Percentiles rank a stretch among this genome's conserved stretches.
Evolutionary conservation across 2,797 vertebrate genomes (phyloP).

Genomic region (Streptopelia turtur): DNA sequence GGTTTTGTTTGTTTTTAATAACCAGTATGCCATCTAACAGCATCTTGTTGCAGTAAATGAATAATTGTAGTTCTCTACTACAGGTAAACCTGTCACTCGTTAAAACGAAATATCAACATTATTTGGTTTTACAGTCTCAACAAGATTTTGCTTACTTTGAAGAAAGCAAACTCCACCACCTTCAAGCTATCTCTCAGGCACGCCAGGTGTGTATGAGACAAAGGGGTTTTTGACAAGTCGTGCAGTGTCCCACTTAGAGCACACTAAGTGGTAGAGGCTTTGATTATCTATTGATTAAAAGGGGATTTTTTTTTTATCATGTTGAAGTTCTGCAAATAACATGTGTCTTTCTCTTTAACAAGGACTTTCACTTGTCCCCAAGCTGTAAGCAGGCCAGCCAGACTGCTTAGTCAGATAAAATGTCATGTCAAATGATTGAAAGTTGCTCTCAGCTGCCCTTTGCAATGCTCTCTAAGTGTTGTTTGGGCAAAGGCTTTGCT

Average conservation of each 20-base stretch:
- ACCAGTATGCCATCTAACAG: background rate
- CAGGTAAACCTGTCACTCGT: background rate
- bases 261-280: background rate
- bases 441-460: background rate
- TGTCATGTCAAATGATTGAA: background rate
- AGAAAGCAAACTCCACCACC: background rate
- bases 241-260: background rate
- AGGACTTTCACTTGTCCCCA: background rate
- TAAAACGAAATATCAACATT: background rate
- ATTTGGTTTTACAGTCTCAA: background rate
- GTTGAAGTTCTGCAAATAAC: background rate
- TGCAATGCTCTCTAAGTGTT: background rate
- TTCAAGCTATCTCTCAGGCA: background rate
- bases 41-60: background rate
- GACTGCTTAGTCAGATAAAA: background rate
- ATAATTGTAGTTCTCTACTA: background rate
- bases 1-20: background rate
- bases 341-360: background rate
- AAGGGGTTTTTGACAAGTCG: background rate
- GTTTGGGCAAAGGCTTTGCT: background rate
- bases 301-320: background rate
- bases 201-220: background rate
- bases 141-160: background rate
- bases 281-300: background rate
- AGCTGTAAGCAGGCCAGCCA: background rate